Evolutionary conservation across 2,888 invertebrate genomes (phyloP), one percentile per base, ranked within the genome.

Genomic region (Poecilus cupreus): DNA sequence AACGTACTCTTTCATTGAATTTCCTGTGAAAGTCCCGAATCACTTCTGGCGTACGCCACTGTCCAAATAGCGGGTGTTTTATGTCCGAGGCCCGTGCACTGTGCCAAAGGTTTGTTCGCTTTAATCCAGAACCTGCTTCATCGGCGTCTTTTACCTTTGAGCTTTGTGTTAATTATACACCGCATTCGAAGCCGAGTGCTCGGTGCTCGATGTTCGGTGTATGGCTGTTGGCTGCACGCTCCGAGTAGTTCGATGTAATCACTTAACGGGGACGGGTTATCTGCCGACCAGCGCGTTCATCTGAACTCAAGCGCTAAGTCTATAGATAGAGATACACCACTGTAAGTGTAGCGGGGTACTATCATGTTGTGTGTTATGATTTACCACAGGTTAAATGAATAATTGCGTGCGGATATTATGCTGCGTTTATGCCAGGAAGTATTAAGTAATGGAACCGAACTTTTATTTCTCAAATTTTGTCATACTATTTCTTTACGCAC

Each of bases 91-190:
- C 6, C 57, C 26, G 78, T 20, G 77, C 32, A 13, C 60, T 43
- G 68, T 78, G 78, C 78, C 78, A 78, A 78, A 64, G 64, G 78
- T 78, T 64, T 78, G 78, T 64, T 68, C 64, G 78, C 78, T 78
- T 64, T 78, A 78, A 78, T 78, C 78, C 64, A 37, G 22, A 79
- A 68, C 68, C 79, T 70, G 79, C 79, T 68, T 46, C 68, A 79
- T 79, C 79, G 79, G 79, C 79, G 79, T 79, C 79, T 79, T 79
- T 68, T 79, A 79, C 79, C 79, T 79, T 79, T 79, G 79, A 79
- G 79, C 70, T 79, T 79, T 79, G 79, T 79, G 68, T 79, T 79
- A 79, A 79, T 79, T 79, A 79, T 68, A 79, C 79, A 68, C 51
- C 51, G 51, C 68, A 79, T 78, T 78, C 78, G 57, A 18, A 32